Conservation (phyloP, 2,113 vertebrate species). For the Pterocles gutturalis region DNA sequence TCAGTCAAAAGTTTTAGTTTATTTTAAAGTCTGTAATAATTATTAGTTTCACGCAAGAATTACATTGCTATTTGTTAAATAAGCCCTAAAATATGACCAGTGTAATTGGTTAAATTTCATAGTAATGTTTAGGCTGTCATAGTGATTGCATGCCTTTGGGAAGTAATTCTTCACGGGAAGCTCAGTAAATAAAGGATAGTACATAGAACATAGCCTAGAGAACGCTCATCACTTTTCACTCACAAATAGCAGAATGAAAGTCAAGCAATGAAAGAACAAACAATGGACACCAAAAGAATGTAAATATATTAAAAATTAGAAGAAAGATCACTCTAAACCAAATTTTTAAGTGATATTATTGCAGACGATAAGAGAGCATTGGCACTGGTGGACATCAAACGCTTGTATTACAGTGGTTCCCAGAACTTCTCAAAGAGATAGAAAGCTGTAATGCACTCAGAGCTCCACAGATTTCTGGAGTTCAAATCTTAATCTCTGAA, state of each 20-base stretch:
- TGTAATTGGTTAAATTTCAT: neutral
- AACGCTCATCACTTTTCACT: neutral
- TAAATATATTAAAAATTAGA: neutral
- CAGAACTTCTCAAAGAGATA: neutral
- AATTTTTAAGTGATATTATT: neutral
- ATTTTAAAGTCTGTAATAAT: neutral
- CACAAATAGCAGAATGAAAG: neutral
- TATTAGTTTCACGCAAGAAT: neutral
- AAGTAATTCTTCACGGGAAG: neutral
- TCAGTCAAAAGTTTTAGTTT: neutral
- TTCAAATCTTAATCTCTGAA: neutral
- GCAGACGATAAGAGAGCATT: neutral
- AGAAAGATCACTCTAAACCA: neutral
- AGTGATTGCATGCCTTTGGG: neutral
- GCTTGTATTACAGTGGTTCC: neutral
- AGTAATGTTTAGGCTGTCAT: neutral
- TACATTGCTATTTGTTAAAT: neutral
- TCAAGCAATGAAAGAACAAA: constrained; percentile 5
- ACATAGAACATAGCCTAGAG: neutral
- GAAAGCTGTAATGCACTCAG: neutral
- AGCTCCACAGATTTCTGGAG: neutral
- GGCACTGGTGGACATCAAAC: neutral
- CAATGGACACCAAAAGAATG: neutral
- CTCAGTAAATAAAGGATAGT: neutral
- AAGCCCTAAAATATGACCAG: neutral